Conservation (phyloP, 2,888 invertebrate genomes). For the Leptopilina syphax region DNA sequence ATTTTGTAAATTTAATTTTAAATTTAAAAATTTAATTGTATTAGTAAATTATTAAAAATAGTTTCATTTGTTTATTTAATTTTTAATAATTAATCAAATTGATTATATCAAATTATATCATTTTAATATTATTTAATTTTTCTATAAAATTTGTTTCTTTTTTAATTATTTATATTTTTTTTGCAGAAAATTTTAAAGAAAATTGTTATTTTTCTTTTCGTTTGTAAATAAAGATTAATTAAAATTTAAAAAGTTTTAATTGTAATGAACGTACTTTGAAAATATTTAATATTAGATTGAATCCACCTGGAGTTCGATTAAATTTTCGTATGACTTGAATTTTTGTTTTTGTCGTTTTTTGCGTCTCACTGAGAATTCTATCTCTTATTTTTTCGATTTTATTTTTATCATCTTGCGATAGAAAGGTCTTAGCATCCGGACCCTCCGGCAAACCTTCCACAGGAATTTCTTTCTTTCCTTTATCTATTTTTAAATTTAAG, state of each 20-base stretch:
- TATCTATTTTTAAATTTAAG: slow-evolving; percentile 20
- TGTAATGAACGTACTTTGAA: neutral
- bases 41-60: no score
- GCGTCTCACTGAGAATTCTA: slow-evolving; percentile 9
- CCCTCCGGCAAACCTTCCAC: slow-evolving; percentile 25
- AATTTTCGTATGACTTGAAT: slow-evolving; percentile 21
- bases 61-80: no score
- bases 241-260: neutral
- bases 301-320: neutral
- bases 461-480: slow-evolving; percentile 10
- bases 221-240: neutral
- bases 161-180: no score
- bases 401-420: slow-evolving; percentile 15
- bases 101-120: no score
- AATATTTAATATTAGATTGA: slow-evolving; percentile 18
- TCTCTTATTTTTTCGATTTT: slow-evolving; percentile 34
- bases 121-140: no score
- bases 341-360: slow-evolving; percentile 16
- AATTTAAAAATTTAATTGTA: no score
- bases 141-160: no score
- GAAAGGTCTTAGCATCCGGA: slow-evolving; percentile 5
- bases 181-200: no score
- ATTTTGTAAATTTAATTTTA: no score
- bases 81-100: no score
- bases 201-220: no score